These are phyloP conservation scores for Nesometra sesokonis DNA, from an alignment of 35 echinoderm and acorn worm species.

Conservation along the genomic window DNA sequence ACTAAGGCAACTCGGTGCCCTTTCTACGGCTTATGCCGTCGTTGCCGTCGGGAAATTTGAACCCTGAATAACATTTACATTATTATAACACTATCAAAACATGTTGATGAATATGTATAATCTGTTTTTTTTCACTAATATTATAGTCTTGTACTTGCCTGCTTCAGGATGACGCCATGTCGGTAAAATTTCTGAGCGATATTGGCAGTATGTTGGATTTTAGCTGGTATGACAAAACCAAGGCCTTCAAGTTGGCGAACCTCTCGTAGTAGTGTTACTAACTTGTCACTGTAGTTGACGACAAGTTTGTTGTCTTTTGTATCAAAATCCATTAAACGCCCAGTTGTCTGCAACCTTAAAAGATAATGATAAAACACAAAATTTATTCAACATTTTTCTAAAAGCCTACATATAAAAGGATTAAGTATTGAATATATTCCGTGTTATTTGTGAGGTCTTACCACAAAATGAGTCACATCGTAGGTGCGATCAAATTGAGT, in stretches of 20 bases:
- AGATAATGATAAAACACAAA: not conserved
- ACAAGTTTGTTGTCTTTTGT: slow-evolving; percentile 78
- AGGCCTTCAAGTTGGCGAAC: slow-evolving; percentile 85
- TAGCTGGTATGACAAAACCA: slow-evolving; percentile 86
- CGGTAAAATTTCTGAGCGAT: slow-evolving; percentile 98
- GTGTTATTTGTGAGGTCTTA: too few species aligned
- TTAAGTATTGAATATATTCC: too few species aligned
- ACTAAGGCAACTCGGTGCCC: too few species aligned
- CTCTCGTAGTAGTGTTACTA: slow-evolving; percentile 92
- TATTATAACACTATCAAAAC: not conserved
- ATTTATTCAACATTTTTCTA: too few species aligned
- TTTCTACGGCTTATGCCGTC: too few species aligned
- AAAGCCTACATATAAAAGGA: too few species aligned
- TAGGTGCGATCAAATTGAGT: too few species aligned
- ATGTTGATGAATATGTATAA: not conserved
- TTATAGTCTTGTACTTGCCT: slow-evolving; percentile 32
- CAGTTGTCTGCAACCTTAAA: slow-evolving; percentile 85
- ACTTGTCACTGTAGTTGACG: slow-evolving; percentile 84
- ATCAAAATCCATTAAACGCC: slow-evolving; percentile 92
- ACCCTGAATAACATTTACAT: too few species aligned
- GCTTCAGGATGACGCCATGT: slow-evolving; percentile 98
- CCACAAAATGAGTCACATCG: too few species aligned
- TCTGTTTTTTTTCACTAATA: too few species aligned
- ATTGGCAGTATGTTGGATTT: slow-evolving; percentile 86
- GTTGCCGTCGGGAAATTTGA: too few species aligned